phyloP scores from a whole-genome alignment of 2,113 vertebrate genomes.

The Shinisaurus crocodilurus region DNA sequence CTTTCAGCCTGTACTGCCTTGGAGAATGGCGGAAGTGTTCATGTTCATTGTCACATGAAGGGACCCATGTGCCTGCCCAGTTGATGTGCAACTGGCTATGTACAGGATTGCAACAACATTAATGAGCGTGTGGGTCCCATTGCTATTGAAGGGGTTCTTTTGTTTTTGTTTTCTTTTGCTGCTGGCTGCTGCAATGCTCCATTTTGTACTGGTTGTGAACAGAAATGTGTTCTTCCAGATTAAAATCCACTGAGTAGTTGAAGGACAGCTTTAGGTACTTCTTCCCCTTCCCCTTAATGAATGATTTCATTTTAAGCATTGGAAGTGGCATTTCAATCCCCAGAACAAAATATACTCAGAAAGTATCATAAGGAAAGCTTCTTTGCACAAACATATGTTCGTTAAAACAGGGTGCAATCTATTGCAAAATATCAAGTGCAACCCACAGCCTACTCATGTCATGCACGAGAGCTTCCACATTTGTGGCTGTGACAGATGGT shows the following conservation, averaged over 20 bases:
- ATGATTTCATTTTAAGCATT: background rate
- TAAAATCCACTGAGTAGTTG: background rate
- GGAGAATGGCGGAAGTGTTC: no score
- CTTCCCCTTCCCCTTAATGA: background rate
- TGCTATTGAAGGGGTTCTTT: background rate
- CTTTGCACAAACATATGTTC: background rate
- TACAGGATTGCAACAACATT: background rate
- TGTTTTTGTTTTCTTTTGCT: background rate
- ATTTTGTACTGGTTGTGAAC: background rate
- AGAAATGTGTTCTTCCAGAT: background rate
- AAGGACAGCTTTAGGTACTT: background rate
- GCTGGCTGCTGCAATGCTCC: background rate
- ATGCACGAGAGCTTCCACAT: background rate
- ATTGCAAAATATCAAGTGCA: background rate
- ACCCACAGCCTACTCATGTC: background rate
- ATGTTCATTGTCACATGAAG: no score
- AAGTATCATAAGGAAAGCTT: background rate
- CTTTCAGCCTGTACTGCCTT: no score
- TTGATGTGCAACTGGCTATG: background rate
- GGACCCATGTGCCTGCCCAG: no score
- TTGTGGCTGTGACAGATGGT: background rate
- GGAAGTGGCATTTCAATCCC: background rate
- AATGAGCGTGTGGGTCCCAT: background rate
- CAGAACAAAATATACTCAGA: background rate
- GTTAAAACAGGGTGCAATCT: background rate